Base-by-base conservation (phyloP, 2,888 invertebrate genomes). In the Drosophila algonquin region DNA sequence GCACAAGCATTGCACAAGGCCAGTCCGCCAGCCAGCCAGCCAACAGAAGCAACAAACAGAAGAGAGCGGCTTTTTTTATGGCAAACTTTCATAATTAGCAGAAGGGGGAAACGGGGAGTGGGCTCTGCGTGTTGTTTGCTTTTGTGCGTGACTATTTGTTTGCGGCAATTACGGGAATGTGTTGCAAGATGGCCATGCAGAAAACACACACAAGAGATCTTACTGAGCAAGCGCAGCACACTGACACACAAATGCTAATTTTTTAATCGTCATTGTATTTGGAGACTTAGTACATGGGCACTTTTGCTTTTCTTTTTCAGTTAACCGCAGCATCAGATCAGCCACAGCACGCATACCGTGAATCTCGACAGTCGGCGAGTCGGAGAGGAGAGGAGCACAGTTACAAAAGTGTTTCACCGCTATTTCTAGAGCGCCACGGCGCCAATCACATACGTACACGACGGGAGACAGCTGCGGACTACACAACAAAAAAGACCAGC, bases 71-170 rank as follows among this genome's bases (percentile, higher is more conserved):
- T 53, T 18, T 32, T 27, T 53, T 32, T 64, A 67, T 64, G 46
- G 57, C 65, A 45, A 85, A 88, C 88, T 85, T 85, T 85, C 88
- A 86, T 88, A 85, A 88, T 87, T 88, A 87, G 88, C 73, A 56
- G 58, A 55, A 58, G 53, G 63, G 63, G 57, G 53, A 44, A 63
- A 45, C 69, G 73, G 65, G 53, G 62, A 50, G 30, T 30, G 30
- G 72, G 62, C 54, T 68, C 73, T 80, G 83, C 78, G 82, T 81
- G 79, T 50, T 27, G 50, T 50, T 60, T 70, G 62, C 58, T 51
- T 40, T 63, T 64, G 62, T 73, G 72, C 72, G 73, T 72, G 72
- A 73, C 58, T 64, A 58, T 65, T 73, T 73, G 56, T 65, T 60
- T 40, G 52, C 35, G 35, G 64, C 35, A 21, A 32, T 12, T 21